A percentile compares a stretch with the other conserved stretches of the same genome.
phyloP scores from a whole-genome alignment of 2,113 vertebrate species.

The Lophius piscatorius region DNA sequence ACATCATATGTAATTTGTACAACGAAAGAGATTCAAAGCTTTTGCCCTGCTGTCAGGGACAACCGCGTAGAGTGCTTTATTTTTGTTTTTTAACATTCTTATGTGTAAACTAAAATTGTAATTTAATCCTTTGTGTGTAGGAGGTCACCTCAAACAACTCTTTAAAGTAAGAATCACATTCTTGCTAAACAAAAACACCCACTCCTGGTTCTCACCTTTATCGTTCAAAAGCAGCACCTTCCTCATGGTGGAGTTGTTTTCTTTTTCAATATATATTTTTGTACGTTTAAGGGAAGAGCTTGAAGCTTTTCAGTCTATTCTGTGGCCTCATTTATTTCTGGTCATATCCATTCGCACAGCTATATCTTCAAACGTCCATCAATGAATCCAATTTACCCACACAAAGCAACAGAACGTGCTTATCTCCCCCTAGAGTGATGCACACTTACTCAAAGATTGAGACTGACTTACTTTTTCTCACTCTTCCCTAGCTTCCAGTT shows the following conservation, averaged over 20 bases:
- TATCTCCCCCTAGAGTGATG: background rate
- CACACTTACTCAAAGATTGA: background rate
- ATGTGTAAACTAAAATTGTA: no score
- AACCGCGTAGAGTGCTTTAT: no score
- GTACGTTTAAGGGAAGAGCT: background rate
- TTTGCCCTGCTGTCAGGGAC: no score
- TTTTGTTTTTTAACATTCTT: no score
- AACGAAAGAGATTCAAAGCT: no score
- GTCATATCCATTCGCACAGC: slow-evolving; percentile 14
- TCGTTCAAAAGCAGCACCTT: no score
- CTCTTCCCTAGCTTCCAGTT: background rate
- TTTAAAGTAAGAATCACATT: background rate
- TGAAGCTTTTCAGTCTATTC: slow-evolving; percentile 20
- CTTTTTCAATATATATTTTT: slow-evolving; percentile 14
- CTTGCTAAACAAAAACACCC: no score
- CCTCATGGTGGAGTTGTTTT: slow-evolving; percentile 11
- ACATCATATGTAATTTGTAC: no score
- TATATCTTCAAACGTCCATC: slow-evolving; percentile 26
- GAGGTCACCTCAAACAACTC: background rate
- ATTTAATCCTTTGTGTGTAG: background rate
- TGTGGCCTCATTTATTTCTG: background rate
- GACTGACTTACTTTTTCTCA: background rate
- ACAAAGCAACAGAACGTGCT: slow-evolving; percentile 21
- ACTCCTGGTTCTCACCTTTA: no score
- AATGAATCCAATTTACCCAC: slow-evolving; percentile 20